Base-by-base conservation (phyloP, 1,140 invertebrate species). In the Aphis craccivora region DNA sequence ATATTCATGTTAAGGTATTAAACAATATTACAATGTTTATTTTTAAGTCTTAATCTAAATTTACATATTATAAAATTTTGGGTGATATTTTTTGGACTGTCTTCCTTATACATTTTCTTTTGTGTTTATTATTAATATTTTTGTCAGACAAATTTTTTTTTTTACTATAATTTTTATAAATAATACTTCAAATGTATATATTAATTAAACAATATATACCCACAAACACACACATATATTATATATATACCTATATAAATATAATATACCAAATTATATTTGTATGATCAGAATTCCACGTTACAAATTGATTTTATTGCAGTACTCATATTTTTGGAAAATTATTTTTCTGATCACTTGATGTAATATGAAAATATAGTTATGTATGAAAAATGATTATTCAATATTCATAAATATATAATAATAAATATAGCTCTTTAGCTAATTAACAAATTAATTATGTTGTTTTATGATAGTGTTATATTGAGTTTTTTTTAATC, bases 31-130 rank as follows among this genome's bases (percentile, higher is more conserved):
- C 18, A 37, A 87, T 48, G 87, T 89, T n/a, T 53, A 89, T 53
- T 89, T 87, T 89, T 20, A 88, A 88, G 30, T 89, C 51, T 89
- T 89, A 89, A 53, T 89, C n/a, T 53, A 87, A 87, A 48, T 87
- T 87, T 87, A 87, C 43, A 45, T 40, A 87, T 87, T 67, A 53
- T n/a, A 51, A 7, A n/a, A 53, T n/a, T 89, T 89, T 89, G 45
- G 23, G 87, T 89, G 87, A 89, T 89, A 89, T 89, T 53, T 89
- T 89, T 89, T 53, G 87, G 87, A 89, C 48, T 89, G 87, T 89
- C 87, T 89, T 89, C 87, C 87, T 89, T 51, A 23, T 53, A 89
- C 37, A 53, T 53, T 89, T 89, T 51, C n/a, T 37, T 89, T 51
- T 86, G 84, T 87, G 86, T 48, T 87, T n/a, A 87, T 48, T 37